Base-by-base conservation (phyloP, 2,888 invertebrate genomes). In the Dasypolia templi region DNA sequence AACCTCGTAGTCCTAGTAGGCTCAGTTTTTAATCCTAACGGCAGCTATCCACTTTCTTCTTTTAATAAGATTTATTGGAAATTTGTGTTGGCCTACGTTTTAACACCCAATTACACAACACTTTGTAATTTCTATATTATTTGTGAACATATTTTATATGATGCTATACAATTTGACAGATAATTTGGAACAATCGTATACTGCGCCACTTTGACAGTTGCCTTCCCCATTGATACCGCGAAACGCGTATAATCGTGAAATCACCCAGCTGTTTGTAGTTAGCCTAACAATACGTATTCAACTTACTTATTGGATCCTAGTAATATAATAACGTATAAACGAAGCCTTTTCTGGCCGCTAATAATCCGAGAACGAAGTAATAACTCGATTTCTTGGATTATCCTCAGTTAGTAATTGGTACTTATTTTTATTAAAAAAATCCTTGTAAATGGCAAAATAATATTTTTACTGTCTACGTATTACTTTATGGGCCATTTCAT, bases 301-400 rank as follows among this genome's bases (percentile, higher is more conserved):
- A 35, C 14, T 29, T 79, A 62, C 51, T 66, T 32, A 62, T 74
- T 51, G 65, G 66, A 44, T 35, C 26, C 55, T 72, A 74, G 62
- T 56, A 80, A 80, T 7, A 56, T 56, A 66, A 79, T 73, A 66
- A 66, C 14, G 44, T 46, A 49, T 32, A 44, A 29, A 14, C 32
- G 26, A 80, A 80, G 22, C 65, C 75, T 17, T 66, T 9, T 46
- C 39, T 53, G 46, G 26, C 19, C 56, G 46, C n/a, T 66, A 62
- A 79, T 74, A 80, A 66, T 74, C 51, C n/a, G 39, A 66, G 39
- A 73, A 51, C 39, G 1, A 17, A 19, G 6, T 32, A 73, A 22
- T 53, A 51, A 22, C 19, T 7, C 32, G 29, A 74, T 62, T 62
- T 56, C 55, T 55, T 39, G 26, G 39, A 46, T 79, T 53, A 79